phyloP scores from a whole-genome alignment of 2,113 vertebrate species.

The Todiramphus saurophagus region DNA sequence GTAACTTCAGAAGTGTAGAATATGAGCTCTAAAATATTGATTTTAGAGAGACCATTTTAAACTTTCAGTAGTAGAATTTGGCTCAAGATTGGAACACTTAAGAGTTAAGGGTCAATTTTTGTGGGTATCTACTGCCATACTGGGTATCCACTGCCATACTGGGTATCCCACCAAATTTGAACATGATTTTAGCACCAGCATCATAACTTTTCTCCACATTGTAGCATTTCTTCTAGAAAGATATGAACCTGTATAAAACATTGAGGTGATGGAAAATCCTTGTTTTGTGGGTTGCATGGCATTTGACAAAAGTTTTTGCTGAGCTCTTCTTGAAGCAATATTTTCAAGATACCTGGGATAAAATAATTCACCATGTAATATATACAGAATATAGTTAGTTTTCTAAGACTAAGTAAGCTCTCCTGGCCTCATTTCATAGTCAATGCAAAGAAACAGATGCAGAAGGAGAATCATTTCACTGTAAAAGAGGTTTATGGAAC shows the following conservation, averaged over 20 bases:
- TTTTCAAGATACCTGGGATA: not conserved
- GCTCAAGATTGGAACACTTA: not conserved
- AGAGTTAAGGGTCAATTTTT: not conserved
- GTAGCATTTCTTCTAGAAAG: not conserved
- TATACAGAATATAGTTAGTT: not conserved
- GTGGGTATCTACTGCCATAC: not conserved
- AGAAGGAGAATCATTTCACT: not conserved
- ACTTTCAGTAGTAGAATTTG: not conserved
- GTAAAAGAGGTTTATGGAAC: not conserved
- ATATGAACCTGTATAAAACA: not conserved
- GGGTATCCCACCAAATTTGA: not conserved
- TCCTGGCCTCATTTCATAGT: not conserved
- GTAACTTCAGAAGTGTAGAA: not conserved
- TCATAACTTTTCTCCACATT: not conserved
- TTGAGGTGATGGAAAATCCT: not conserved
- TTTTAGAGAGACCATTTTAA: not conserved
- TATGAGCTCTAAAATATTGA: not conserved
- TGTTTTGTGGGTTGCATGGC: not conserved
- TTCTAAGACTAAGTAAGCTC: not conserved
- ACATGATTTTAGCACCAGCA: not conserved
- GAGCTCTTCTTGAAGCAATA: not conserved
- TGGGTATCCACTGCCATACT: not conserved
- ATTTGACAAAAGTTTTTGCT: not conserved
- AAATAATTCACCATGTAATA: not conserved
- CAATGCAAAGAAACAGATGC: not conserved